Conservation (phyloP, 2,113 vertebrate species). For the Odontesthes bonariensis region DNA sequence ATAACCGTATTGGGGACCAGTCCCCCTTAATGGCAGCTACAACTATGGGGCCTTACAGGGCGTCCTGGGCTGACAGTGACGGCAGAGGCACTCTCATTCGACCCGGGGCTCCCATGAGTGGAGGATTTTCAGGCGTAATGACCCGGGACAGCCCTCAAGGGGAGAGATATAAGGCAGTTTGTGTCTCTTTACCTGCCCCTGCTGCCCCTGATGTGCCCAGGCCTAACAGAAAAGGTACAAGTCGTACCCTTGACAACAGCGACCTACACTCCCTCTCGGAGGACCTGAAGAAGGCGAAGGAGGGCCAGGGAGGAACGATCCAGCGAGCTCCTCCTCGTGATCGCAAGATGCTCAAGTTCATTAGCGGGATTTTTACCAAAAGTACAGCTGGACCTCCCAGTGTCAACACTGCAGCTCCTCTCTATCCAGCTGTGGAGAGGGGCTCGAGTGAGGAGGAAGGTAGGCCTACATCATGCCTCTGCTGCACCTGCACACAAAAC, state of each 20-base stretch:
- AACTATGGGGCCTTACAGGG: constrained; percentile 81
- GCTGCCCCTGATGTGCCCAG: constrained; percentile 66
- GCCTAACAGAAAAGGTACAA: constrained; percentile 89
- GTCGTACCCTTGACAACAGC: constrained; percentile 94
- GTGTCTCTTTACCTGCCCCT: constrained; percentile 73
- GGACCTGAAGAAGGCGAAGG: constrained; percentile 78
- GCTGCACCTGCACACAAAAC: background rate
- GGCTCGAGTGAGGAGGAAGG: constrained; percentile 85
- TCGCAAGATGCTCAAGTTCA: constrained; percentile 97
- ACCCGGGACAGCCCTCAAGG: constrained; percentile 81
- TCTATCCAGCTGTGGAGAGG: constrained; percentile 77
- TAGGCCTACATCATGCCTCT: constrained; percentile 61
- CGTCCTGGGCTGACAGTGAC: constrained; percentile 93
- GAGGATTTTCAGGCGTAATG: constrained; percentile 68
- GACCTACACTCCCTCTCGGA: constrained; percentile 88
- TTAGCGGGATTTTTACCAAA: constrained; percentile 96
- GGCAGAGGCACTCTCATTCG: constrained; percentile 77
- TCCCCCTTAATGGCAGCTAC: constrained; percentile 71
- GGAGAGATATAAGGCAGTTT: constrained; percentile 79
- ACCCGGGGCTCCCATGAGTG: constrained; percentile 63
- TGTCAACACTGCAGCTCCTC: constrained; percentile 75
- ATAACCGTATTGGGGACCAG: constrained; percentile 75
- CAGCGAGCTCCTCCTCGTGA: constrained; percentile 88
- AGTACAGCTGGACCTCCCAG: constrained; percentile 83
- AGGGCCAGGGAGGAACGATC: constrained; percentile 73